Percentiles rank a stretch among this genome's conserved stretches.
phyloP scores from a whole-genome alignment of 2,888 invertebrate genomes.

The Volucella inflata region DNA sequence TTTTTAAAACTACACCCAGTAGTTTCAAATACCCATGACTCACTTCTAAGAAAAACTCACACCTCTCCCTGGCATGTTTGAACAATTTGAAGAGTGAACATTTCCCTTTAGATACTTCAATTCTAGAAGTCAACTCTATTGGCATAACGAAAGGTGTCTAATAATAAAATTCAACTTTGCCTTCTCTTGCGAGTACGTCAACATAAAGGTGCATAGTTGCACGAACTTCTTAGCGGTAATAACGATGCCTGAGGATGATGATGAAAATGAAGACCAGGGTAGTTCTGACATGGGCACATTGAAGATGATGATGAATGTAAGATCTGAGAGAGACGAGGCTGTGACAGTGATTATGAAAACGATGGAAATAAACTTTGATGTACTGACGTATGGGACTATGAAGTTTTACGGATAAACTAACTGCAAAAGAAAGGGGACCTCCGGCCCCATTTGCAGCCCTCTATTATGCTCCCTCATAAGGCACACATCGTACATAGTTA shows the following conservation, averaged over 20 bases:
- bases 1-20: no score
- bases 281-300: slow-evolving; percentile 4
- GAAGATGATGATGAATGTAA: slow-evolving; percentile 11
- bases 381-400: background rate
- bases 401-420: slow-evolving; percentile 8
- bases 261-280: background rate
- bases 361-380: slow-evolving; percentile 13
- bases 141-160: slow-evolving; percentile 45
- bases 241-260: slow-evolving; percentile 2
- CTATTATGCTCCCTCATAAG: no score
- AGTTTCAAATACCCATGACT: no score
- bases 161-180: slow-evolving; percentile 52
- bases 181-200: background rate
- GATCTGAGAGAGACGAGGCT: slow-evolving; percentile 5
- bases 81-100: no score
- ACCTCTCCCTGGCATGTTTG: no score
- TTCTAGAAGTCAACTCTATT: no score
- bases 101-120: no score
- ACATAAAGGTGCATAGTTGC: slow-evolving; percentile 61
- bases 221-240: slow-evolving; percentile 45
- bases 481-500: background rate
- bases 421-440: no score
- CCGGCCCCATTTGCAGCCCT: no score
- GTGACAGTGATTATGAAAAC: slow-evolving; percentile 14
- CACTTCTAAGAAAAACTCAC: no score